phyloP scores from a whole-genome alignment of 2,113 vertebrate species.

The Nothocercus nigrocapillus region DNA sequence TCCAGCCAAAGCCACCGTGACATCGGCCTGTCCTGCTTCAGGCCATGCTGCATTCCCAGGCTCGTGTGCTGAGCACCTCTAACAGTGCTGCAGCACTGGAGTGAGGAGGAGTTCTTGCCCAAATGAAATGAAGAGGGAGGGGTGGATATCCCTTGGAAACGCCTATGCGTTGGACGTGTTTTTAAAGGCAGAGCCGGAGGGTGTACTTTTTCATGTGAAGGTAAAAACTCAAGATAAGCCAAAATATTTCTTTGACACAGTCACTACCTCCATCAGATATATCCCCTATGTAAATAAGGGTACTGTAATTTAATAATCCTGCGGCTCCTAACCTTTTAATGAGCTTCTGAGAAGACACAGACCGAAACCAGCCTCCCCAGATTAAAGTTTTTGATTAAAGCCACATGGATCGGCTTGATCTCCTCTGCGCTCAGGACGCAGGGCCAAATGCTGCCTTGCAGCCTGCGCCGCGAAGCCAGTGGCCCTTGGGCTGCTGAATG shows the following conservation, averaged over 20 bases:
- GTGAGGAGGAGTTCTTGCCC: not conserved
- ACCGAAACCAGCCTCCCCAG: not conserved
- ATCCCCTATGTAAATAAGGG: not conserved
- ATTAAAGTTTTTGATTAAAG: constrained; percentile 32
- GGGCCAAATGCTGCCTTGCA: not conserved
- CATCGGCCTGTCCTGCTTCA: too few species aligned
- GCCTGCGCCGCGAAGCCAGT: not conserved
- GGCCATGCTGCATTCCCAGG: not conserved
- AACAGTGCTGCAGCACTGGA: not conserved
- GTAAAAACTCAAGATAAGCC: not conserved
- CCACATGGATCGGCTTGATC: not conserved
- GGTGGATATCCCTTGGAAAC: not conserved
- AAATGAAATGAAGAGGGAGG: not conserved
- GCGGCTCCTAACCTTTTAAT: constrained; percentile 17
- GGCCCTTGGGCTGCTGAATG: rapidly evolving
- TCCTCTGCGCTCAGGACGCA: not conserved
- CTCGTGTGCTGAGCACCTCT: too few species aligned
- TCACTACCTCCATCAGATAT: not conserved
- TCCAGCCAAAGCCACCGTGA: too few species aligned
- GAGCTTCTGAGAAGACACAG: constrained; percentile 17
- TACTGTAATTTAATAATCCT: constrained; percentile 22
- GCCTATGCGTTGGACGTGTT: not conserved
- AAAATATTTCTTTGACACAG: not conserved
- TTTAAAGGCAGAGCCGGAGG: not conserved
- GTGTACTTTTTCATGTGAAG: not conserved